phyloP scores from a whole-genome alignment of 2,888 invertebrate species.

The Caenorhabditis macrosperma region DNA sequence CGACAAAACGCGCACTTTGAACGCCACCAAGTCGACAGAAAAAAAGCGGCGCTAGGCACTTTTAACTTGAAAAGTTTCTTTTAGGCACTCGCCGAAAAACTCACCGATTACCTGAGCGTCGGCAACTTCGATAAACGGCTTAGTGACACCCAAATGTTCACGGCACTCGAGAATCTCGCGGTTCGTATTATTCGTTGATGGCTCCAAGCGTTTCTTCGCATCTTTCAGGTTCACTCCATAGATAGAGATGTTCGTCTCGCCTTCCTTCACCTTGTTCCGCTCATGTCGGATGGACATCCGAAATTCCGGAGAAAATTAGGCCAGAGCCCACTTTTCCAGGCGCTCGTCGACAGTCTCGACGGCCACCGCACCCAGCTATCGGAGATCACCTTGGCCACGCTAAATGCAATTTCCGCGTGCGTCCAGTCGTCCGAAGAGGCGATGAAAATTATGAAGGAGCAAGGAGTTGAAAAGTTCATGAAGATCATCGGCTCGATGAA shows the following conservation, averaged over 20 bases:
- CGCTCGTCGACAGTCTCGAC: not conserved
- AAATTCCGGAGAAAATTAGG: not conserved
- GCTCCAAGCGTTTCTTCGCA: too few species aligned
- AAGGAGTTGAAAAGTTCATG: too few species aligned
- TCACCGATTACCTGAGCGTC: constrained; percentile 21
- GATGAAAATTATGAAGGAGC: too few species aligned
- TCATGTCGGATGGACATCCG: constrained; percentile 27
- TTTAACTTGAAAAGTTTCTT: not conserved
- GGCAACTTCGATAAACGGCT: constrained; percentile 32
- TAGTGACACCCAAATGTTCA: not conserved
- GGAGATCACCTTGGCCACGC: too few species aligned
- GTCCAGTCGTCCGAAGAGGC: too few species aligned
- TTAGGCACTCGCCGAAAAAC: constrained; percentile 36
- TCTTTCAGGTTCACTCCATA: constrained; percentile 14
- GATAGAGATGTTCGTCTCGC: constrained; percentile 16
- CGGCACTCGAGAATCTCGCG: constrained; percentile 19
- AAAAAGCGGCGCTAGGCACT: too few species aligned
- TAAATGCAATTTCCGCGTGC: too few species aligned
- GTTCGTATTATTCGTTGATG: too few species aligned
- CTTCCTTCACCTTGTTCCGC: constrained; percentile 23
- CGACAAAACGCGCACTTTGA: too few species aligned
- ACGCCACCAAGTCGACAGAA: too few species aligned
- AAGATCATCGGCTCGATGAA: too few species aligned
- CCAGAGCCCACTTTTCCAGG: not conserved
- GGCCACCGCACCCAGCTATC: not conserved